Conservation (phyloP, 2,113 vertebrate species). For the Bombycilla garrulus region DNA sequence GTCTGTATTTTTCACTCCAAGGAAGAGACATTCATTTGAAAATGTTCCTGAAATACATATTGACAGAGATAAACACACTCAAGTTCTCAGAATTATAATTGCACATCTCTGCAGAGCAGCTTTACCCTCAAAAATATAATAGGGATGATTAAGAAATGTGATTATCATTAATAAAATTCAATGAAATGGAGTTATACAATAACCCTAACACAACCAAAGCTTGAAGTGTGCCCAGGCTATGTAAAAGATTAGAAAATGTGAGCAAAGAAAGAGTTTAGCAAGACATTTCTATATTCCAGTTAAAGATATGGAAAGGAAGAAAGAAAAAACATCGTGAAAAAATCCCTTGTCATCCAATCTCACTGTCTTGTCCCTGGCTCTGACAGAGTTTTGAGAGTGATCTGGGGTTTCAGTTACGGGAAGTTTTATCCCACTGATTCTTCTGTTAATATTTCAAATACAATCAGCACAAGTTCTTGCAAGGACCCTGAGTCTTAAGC, state of each 20-base stretch:
- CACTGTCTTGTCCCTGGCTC: background rate
- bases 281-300: background rate
- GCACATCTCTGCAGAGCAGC: background rate
- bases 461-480: constrained; percentile 18
- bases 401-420: background rate
- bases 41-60: background rate
- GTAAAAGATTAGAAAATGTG: background rate
- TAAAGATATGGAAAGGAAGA: background rate
- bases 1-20: background rate
- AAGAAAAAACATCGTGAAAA: background rate
- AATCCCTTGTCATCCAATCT: background rate
- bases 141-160: background rate
- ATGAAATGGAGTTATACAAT: background rate
- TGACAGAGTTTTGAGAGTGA: background rate
- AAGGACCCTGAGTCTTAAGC: background rate
- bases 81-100: background rate
- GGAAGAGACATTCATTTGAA: background rate
- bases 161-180: background rate
- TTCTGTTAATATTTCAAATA: constrained; percentile 16
- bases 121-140: background rate
- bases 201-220: background rate
- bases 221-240: background rate
- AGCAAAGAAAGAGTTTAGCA: background rate
- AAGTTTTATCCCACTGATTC: background rate
- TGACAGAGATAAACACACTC: background rate